Evolutionary conservation across 1,140 invertebrate species (phyloP).

Genomic region (Teleopsis dalmanni): DNA sequence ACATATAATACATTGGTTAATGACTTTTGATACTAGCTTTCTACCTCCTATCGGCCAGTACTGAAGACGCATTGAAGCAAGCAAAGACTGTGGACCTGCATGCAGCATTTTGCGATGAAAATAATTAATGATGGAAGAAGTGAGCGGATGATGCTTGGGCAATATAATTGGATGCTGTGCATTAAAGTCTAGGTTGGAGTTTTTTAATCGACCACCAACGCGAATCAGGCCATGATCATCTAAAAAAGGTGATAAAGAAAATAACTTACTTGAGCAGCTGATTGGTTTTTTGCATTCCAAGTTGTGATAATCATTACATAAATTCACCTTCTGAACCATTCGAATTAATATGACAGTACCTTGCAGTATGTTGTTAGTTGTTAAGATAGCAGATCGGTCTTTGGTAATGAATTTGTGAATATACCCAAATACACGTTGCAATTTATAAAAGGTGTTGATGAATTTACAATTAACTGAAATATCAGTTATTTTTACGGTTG

Average conservation of each 20-base stretch:
- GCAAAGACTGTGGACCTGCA: background rate
- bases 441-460: background rate
- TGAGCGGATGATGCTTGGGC: background rate
- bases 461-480: background rate
- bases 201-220: too few relatives aligned
- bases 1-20: too few relatives aligned
- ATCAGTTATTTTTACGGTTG: too few relatives aligned
- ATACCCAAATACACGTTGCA: background rate
- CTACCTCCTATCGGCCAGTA: background rate
- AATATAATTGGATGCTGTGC: conserved; percentile 3
- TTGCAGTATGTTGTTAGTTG: background rate
- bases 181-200: conserved; percentile 12
- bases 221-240: conserved; percentile 16
- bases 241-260: conserved; percentile 10
- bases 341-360: background rate
- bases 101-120: background rate
- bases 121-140: background rate
- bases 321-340: background rate
- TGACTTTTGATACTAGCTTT: too few relatives aligned
- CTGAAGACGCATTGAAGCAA: background rate
- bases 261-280: background rate
- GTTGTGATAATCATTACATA: background rate
- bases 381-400: background rate
- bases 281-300: background rate
- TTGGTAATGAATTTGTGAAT: background rate